Evolutionary conservation across 2,113 vertebrate genomes (phyloP).

Genomic region (Sinosuthora webbiana): DNA sequence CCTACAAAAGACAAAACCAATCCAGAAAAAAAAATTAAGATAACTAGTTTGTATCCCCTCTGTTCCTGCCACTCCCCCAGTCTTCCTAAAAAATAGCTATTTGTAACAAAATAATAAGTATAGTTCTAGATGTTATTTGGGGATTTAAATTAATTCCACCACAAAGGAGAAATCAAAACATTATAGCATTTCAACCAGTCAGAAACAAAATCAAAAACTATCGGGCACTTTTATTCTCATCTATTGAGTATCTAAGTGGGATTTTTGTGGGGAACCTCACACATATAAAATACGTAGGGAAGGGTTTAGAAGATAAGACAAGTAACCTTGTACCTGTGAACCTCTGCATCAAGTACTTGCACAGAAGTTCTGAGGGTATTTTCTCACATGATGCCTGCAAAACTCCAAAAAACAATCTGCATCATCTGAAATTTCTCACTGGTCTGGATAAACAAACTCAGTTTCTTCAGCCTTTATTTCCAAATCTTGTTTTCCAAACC

Average conservation of each 20-base stretch:
- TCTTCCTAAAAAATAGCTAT: neutral
- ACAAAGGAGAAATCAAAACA: neutral
- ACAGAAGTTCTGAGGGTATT: neutral
- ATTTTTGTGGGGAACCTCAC: neutral
- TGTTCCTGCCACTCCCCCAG: rapidly evolving
- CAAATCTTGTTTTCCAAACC: constrained; percentile 24
- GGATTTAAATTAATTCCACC: neutral
- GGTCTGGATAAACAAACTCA: neutral
- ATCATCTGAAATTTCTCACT: neutral
- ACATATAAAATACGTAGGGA: neutral
- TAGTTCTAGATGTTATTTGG: neutral
- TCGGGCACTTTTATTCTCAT: neutral
- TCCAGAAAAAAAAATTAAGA: neutral
- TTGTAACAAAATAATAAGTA: neutral
- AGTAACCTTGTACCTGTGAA: neutral
- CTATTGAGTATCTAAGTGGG: neutral
- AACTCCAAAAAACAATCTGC: neutral
- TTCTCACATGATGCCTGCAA: neutral
- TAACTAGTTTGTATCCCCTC: neutral
- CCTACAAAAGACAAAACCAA: neutral
- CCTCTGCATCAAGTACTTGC: neutral
- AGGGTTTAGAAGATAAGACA: neutral
- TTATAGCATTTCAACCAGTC: neutral
- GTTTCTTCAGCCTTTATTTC: constrained; percentile 17
- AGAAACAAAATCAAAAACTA: neutral